Evolutionary conservation across 1,140 invertebrate genomes (phyloP), one percentile per base, ranked within the genome.

Genomic region (Melitaea cinxia): DNA sequence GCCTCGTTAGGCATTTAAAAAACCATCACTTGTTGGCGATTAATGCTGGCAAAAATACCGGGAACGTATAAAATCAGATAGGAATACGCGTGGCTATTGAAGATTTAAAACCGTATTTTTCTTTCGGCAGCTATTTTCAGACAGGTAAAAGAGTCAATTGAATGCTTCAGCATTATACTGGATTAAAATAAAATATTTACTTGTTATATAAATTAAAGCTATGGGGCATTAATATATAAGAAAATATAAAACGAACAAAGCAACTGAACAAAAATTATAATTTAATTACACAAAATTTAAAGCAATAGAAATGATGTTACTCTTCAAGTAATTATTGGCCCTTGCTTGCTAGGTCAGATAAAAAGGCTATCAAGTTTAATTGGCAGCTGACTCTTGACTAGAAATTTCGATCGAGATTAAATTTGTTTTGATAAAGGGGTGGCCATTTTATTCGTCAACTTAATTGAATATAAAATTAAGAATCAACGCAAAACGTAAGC

Each of bases 21-120:
- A 15, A 15, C 12, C 15, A 26, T 19, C 23, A 6, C 23, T 24
- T 54, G 23, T 54, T 54, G 52, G 26, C 28, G 35, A 54, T 35
- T 54, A 26, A 35, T 30, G 15, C 15, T n/a, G 21, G 14, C 49
- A 14, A 54, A 47, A 47, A 47, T 19, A 10, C 10, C 10, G 42
- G 10, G 15, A 19, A 14, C 52, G 52, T 17, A 28, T 30, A 24
- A 52, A 54, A 54, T 54, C 26, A 54, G 52, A 54, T 54, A 54
- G 35, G 19, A 54, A 54, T 54, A 14, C 35, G 52, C 28, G 28
- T 26, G 19, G 52, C 19, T 33, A 54, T 30, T 12, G 52, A 7
- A 17, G 19, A 33, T 6, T 30, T 54, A 54, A 54, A 53, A 54
- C 33, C 10, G 6, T 19, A n/a, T 26, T 54, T 47, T 54, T 28